These are phyloP conservation scores for Andrena trimmerana DNA, from an alignment of 2,888 invertebrate genomes.

Conservation along the genomic window DNA sequence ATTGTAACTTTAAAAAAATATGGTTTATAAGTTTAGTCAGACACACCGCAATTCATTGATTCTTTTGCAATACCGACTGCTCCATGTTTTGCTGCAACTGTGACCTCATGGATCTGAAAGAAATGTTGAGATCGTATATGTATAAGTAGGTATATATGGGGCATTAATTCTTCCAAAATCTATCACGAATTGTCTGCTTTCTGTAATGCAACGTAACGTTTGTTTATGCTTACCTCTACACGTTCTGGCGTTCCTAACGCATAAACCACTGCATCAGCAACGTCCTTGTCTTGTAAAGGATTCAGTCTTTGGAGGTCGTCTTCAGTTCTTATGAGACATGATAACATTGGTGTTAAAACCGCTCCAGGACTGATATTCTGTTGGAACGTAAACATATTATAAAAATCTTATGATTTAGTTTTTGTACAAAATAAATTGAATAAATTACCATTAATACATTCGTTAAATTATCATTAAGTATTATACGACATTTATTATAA, in stretches of 20 bases:
- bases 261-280: conserved; percentile 42
- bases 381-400: background rate
- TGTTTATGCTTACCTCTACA: conserved; percentile 25
- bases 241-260: conserved; percentile 25
- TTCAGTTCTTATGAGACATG: rapidly evolving
- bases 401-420: background rate
- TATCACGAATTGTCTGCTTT: background rate
- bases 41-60: no score
- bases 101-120: background rate
- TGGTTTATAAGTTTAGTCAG: no score
- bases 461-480: no score
- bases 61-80: no score
- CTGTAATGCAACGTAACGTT: background rate
- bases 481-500: no score
- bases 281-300: conserved; percentile 66
- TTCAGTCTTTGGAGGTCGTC: conserved; percentile 16
- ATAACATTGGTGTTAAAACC: conserved; percentile 78
- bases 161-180: background rate
- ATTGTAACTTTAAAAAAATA: no score
- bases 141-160: background rate
- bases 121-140: background rate
- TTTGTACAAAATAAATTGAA: no score
- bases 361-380: conserved; percentile 83
- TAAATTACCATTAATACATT: no score
- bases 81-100: background rate